Evolutionary conservation across 1,140 invertebrate genomes (phyloP), one percentile per base, ranked within the genome.

Genomic region (Drosophila teissieri): DNA sequence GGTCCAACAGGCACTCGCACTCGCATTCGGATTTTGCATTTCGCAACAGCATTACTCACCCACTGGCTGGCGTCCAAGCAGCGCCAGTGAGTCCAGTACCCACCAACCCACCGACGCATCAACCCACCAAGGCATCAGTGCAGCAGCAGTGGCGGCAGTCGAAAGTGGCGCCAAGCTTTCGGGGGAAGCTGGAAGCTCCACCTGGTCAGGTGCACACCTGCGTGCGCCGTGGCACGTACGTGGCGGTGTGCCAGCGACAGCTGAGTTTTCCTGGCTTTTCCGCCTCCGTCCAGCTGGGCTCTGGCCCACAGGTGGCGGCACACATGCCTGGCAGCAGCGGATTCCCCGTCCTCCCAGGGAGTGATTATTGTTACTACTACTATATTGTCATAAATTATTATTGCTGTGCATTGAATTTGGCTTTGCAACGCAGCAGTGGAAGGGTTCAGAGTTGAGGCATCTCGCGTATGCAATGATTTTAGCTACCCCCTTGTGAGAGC

Each of bases 121-220:
- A 19, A 19, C 19, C 19, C 19, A 19, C 1, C 19, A 19, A 19
- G 1, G 1, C 19, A 27, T 27, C 27, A 7, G 27, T 27, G 12
- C 19, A 46, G 44, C 19, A 44, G 42, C 56, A 31, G 19, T 12
- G 5, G 12, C 58, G 6, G 8, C 19, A 39, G 52, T 5, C 15
- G 19, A 55, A 19, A 58, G 60, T 62, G 60, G 54, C 60, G 60
- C 60, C 60, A 42, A 63, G 60, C 60, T 42, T 60, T 58, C 8
- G 17, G 15, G 4, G 12, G 24, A 24, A 24, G 4, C 24, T 5
- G 24, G 24, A 24, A 24, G 60, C 60, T 62, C 3, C 8, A 36
- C 53, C 14, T 22, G 53, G 10, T 5, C 54, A 62, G 37, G 40
- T 62, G 60, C 7, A 8, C 6, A 8, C 27, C 6, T 0, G 6